A percentile compares a stretch with the other conserved stretches of the same genome.
Conservation (phyloP, 2,888 invertebrate species). For the Odontocerum albicorne region DNA sequence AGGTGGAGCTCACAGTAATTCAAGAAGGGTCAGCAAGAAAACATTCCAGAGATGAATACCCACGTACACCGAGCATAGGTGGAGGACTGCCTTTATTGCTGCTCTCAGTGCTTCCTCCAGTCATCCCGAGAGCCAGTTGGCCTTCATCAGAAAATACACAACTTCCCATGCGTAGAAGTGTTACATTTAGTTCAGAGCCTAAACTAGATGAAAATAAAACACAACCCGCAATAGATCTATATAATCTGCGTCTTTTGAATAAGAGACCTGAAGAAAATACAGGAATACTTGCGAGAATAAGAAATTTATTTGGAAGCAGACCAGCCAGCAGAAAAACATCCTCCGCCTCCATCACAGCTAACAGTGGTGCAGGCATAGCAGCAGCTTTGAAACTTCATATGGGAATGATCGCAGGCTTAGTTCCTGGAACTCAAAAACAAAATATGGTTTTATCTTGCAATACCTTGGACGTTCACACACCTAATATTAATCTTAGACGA, state of each 20-base stretch:
- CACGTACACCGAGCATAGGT: slow-evolving; percentile 65
- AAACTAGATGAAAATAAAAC: slow-evolving; percentile 62
- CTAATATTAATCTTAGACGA: slow-evolving; percentile 49
- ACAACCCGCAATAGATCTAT: slow-evolving; percentile 60
- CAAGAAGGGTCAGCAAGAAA: slow-evolving; percentile 35
- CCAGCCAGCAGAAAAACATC: slow-evolving; percentile 69
- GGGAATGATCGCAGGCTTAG: slow-evolving; percentile 69
- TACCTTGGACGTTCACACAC: slow-evolving; percentile 57
- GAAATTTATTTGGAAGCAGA: slow-evolving; percentile 65
- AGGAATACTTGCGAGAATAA: slow-evolving; percentile 56
- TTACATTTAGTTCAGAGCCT: slow-evolving; percentile 67
- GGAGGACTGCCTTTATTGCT: slow-evolving; percentile 71
- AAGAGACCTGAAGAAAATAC: slow-evolving; percentile 58
- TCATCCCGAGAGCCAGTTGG: slow-evolving; percentile 77
- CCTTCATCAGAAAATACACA: slow-evolving; percentile 70
- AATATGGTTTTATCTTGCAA: slow-evolving; percentile 63
- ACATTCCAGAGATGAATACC: slow-evolving; percentile 36
- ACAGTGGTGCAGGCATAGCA: slow-evolving; percentile 63
- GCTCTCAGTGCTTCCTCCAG: slow-evolving; percentile 72
- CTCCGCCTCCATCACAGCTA: slow-evolving; percentile 61
- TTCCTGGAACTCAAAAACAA: slow-evolving; percentile 64
- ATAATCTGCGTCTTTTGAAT: slow-evolving; percentile 59
- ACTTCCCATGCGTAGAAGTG: slow-evolving; percentile 59
- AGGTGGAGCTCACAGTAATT: slow-evolving; percentile 31
- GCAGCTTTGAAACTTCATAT: slow-evolving; percentile 72